phyloP scores from a whole-genome alignment of 37 sponge, comb jelly and placozoan genomes.

The Mnemiopsis leidyi region DNA sequence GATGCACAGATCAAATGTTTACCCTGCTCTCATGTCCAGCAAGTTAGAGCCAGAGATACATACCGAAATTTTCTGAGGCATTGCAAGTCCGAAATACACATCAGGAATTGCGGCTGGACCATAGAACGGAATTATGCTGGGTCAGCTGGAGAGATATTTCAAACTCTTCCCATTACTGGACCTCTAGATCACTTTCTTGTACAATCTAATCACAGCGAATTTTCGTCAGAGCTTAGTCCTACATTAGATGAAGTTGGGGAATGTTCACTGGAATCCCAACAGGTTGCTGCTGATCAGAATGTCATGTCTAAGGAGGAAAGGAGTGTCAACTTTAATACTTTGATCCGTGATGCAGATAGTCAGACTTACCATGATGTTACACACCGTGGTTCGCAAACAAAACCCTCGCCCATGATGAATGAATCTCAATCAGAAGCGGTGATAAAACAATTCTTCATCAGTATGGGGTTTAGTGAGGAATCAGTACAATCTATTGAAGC shows the following conservation, averaged over 20 bases:
- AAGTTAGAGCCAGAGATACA: neutral
- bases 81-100: neutral
- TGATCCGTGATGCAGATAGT: no score
- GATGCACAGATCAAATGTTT: neutral
- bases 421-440: no score
- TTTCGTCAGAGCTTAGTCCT: neutral
- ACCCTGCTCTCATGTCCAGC: neutral
- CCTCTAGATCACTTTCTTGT: neutral
- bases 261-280: neutral
- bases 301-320: neutral
- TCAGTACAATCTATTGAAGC: neutral
- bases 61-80: neutral
- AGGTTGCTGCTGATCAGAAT: neutral
- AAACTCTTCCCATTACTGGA: no score
- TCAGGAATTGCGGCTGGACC: neutral
- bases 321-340: no score
- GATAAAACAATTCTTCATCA: neutral
- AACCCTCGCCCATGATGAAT: no score
- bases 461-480: neutral
- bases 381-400: no score
- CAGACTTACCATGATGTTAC: no score
- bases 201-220: no score
- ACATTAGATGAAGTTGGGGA: neutral
- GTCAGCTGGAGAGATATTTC: neutral
- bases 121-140: neutral